phyloP scores from a whole-genome alignment of 2,113 vertebrate species.

The Ceratotherium simum region DNA sequence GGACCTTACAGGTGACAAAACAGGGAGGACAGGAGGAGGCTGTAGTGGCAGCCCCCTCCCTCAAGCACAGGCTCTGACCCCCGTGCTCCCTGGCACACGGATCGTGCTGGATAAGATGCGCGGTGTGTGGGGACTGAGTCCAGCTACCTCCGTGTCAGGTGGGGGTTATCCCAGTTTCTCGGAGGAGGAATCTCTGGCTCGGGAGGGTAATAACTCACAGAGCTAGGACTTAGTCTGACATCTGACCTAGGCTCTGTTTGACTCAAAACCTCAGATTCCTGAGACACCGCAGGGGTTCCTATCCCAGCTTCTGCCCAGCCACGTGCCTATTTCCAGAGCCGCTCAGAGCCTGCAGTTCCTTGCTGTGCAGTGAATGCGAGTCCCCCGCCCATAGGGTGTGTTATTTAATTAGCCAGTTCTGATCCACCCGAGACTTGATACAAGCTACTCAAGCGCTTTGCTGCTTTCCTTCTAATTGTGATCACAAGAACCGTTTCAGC shows the following conservation, averaged over 20 bases:
- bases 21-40: background rate
- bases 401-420: background rate
- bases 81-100: background rate
- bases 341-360: background rate
- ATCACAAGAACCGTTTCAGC: background rate
- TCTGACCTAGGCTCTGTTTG: background rate
- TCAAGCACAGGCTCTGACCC: background rate
- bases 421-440: background rate
- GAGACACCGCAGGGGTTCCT: background rate
- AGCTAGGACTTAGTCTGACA: background rate
- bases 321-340: rapidly evolving
- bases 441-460: background rate
- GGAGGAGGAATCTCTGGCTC: background rate
- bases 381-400: rapidly evolving
- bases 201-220: background rate
- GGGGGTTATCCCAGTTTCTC: background rate
- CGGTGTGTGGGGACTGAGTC: too few relatives aligned
- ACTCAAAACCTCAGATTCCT: background rate
- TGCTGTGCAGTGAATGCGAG: background rate
- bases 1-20: background rate
- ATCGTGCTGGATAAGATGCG: background rate
- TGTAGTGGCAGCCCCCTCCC: background rate
- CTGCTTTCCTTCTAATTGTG: background rate
- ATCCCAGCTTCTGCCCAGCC: background rate
- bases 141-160: background rate